Conservation (phyloP, 2,888 invertebrate species). For the Ellobium chinense region DNA sequence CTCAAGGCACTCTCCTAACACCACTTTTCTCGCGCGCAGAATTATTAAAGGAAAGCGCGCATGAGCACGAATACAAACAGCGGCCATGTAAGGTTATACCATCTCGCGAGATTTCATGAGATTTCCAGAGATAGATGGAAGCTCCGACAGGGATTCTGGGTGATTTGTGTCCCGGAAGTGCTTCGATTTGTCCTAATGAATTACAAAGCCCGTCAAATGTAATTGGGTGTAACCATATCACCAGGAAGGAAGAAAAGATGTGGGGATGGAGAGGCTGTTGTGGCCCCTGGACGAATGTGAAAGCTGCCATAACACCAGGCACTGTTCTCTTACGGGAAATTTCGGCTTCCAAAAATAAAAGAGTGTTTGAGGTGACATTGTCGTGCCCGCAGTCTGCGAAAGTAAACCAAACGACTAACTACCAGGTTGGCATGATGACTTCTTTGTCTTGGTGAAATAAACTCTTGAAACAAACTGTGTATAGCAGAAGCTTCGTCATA, state of each 20-base stretch:
- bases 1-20: not conserved
- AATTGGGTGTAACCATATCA: slow-evolving; percentile 35
- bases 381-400: too few relatives aligned
- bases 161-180: slow-evolving; percentile 41
- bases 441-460: too few relatives aligned
- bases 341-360: too few relatives aligned
- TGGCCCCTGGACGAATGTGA: too few relatives aligned
- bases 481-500: too few relatives aligned
- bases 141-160: slow-evolving; percentile 33
- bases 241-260: not conserved
- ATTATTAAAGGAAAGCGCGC: slow-evolving; percentile 35
- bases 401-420: too few relatives aligned
- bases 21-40: not conserved
- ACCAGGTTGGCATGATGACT: too few relatives aligned
- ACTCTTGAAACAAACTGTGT: too few relatives aligned
- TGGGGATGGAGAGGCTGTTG: not conserved
- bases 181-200: slow-evolving; percentile 40
- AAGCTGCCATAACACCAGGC: too few relatives aligned
- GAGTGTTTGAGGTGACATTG: too few relatives aligned
- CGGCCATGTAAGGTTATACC: slow-evolving; percentile 45
- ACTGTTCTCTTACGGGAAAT: too few relatives aligned
- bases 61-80: slow-evolving; percentile 45
- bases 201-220: slow-evolving; percentile 39
- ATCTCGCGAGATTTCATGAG: slow-evolving; percentile 43
- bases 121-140: slow-evolving; percentile 32